Evolutionary conservation across 2,888 invertebrate species (phyloP).

Genomic region (Campoletis raptor): DNA sequence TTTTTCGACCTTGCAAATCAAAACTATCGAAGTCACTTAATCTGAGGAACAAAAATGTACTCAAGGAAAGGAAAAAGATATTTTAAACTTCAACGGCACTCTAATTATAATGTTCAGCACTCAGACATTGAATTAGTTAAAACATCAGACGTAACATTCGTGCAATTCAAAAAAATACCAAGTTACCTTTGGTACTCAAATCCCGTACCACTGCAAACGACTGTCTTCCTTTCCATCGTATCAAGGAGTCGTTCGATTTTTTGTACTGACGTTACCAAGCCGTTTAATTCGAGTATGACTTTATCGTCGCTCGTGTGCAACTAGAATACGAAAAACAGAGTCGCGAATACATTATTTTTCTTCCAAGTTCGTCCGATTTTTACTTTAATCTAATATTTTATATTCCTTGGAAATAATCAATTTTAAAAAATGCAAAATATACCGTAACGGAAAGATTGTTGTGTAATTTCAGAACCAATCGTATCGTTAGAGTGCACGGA

Average conservation of each 20-base stretch:
- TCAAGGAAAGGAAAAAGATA: neutral
- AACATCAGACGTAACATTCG: neutral
- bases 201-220: constrained; percentile 20
- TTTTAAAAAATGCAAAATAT: neutral
- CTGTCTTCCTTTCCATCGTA: constrained; percentile 17
- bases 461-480: constrained; percentile 1
- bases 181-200: constrained; percentile 11
- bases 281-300: constrained; percentile 1
- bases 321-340: neutral
- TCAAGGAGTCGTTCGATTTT: constrained; percentile 22
- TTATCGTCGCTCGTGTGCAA: constrained; percentile 8
- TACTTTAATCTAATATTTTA: neutral
- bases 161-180: neutral
- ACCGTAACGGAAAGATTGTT: constrained; percentile 33
- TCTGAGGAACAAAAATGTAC: no score
- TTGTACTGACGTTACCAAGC: constrained; percentile 13
- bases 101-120: no score
- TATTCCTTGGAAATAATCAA: neutral
- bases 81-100: neutral
- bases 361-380: neutral
- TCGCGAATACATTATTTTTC: neutral
- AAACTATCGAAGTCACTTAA: no score
- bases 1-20: neutral
- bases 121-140: neutral
- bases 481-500: constrained; percentile 2